Conservation (phyloP, 1,140 invertebrate genomes). For the Epicauta chinensis region DNA sequence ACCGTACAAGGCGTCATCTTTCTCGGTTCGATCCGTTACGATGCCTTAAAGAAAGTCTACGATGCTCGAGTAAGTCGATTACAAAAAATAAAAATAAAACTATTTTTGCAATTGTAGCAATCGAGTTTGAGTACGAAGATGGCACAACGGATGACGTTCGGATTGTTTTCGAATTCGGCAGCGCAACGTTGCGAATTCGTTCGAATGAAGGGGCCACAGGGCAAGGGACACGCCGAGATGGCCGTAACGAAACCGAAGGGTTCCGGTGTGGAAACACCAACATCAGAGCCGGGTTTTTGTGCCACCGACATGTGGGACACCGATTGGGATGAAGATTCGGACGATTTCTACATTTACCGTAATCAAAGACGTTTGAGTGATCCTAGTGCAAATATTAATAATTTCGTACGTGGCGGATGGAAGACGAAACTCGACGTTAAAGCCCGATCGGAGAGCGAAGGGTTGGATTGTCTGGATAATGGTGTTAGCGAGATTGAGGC, state of each 20-base stretch:
- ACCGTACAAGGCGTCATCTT: constrained; percentile 89
- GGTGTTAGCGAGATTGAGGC: constrained; percentile 88
- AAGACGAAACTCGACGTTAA: constrained; percentile 58
- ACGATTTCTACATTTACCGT: constrained; percentile 74
- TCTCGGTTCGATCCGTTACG: constrained; percentile 94
- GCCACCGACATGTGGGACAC: constrained; percentile 80
- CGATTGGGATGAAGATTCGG: constrained; percentile 80
- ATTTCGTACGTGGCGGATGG: constrained; percentile 79
- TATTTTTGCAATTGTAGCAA: constrained; percentile 54
- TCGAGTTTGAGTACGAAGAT: constrained; percentile 90
- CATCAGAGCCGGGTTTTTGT: constrained; percentile 83
- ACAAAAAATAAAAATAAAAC: not conserved
- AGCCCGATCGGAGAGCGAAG: constrained; percentile 87
- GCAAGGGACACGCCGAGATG: constrained; percentile 97
- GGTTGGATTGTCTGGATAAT: constrained; percentile 73
- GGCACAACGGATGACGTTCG: constrained; percentile 93
- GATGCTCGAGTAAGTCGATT: constrained; percentile 76
- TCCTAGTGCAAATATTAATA: constrained; percentile 88
- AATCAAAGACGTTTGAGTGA: constrained; percentile 84
- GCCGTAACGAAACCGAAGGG: constrained; percentile 89
- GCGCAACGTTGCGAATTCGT: constrained; percentile 94
- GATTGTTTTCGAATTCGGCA: constrained; percentile 71
- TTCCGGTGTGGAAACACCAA: constrained; percentile 88
- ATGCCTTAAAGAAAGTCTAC: constrained; percentile 93
- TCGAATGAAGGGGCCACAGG: constrained; percentile 92